phyloP scores from a whole-genome alignment of 2,888 invertebrate species.

The Monoplex corrugatus region DNA sequence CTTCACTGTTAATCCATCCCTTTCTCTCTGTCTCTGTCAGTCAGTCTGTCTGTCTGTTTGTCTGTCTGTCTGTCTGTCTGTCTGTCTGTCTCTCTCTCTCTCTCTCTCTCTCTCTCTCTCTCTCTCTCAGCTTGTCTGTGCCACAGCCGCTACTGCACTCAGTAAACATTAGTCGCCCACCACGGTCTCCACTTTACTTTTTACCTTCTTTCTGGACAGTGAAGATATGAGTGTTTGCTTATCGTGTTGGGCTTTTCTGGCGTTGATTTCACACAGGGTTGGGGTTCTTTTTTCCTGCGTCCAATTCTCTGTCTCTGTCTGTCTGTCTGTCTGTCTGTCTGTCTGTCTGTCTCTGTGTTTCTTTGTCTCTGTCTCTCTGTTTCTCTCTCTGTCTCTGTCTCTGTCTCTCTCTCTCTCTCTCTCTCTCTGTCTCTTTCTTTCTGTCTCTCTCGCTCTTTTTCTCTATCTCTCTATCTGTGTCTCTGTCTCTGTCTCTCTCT shows the following conservation, averaged over 20 bases:
- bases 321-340: background rate
- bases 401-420: constrained; percentile 23
- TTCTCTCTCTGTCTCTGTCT: constrained; percentile 28
- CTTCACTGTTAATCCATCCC: too few relatives aligned
- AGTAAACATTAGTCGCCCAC: too few relatives aligned
- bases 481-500: too few relatives aligned
- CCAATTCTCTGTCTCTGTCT: constrained; percentile 28
- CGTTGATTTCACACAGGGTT: background rate
- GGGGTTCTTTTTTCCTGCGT: background rate
- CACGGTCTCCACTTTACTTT: too few relatives aligned
- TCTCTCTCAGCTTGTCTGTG: background rate
- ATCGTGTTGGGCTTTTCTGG: too few relatives aligned
- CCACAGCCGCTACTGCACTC: background rate
- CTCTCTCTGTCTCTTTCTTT: background rate
- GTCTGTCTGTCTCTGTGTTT: constrained; percentile 1
- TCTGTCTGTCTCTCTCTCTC: too few relatives aligned
- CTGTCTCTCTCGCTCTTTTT: background rate
- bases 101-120: too few relatives aligned
- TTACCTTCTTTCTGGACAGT: background rate
- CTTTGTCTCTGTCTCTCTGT: background rate
- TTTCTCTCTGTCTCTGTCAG: too few relatives aligned
- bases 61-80: too few relatives aligned
- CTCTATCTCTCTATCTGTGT: too few relatives aligned
- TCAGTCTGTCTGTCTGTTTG: too few relatives aligned
- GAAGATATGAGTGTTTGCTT: background rate